These are phyloP conservation scores for Sphaerodactylus townsendi DNA, from an alignment of 2,113 vertebrate genomes.

Conservation along the genomic window DNA sequence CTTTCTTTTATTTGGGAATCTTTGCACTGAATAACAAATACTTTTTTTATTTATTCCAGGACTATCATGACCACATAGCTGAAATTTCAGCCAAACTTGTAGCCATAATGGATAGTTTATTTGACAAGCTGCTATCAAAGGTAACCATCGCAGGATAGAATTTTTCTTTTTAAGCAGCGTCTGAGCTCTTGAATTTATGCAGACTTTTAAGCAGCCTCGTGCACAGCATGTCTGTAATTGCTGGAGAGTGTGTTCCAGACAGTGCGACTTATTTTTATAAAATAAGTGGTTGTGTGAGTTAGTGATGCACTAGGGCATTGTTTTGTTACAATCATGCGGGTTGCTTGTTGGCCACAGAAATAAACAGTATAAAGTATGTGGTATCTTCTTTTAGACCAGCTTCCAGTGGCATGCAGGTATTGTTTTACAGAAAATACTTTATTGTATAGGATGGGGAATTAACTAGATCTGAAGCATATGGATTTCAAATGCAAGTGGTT, in stretches of 20 bases:
- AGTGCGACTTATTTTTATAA: background rate
- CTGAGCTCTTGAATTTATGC: slow-evolving; percentile 15
- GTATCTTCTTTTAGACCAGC: background rate
- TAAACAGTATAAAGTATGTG: background rate
- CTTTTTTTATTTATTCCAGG: slow-evolving; percentile 78
- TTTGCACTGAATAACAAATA: slow-evolving; percentile 45
- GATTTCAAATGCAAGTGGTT: too few relatives aligned
- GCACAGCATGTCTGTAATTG: background rate
- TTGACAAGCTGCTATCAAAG: slow-evolving; percentile 94
- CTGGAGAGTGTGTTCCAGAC: background rate
- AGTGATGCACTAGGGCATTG: background rate
- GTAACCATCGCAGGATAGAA: slow-evolving; percentile 74
- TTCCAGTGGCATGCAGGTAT: background rate
- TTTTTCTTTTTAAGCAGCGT: slow-evolving; percentile 27
- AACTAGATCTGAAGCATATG: too few relatives aligned
- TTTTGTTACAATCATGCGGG: background rate
- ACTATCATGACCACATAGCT: slow-evolving; percentile 96
- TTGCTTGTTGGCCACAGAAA: background rate
- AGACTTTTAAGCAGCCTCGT: background rate
- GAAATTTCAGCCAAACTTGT: slow-evolving; percentile 97
- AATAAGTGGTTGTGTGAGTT: background rate
- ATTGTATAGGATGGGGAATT: too few relatives aligned
- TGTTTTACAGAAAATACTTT: background rate
- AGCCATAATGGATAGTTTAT: slow-evolving; percentile 97
- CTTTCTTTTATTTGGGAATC: too few relatives aligned